These are phyloP conservation scores for Tipula unca DNA, from an alignment of 2,888 invertebrate species.

Conservation along the genomic window DNA sequence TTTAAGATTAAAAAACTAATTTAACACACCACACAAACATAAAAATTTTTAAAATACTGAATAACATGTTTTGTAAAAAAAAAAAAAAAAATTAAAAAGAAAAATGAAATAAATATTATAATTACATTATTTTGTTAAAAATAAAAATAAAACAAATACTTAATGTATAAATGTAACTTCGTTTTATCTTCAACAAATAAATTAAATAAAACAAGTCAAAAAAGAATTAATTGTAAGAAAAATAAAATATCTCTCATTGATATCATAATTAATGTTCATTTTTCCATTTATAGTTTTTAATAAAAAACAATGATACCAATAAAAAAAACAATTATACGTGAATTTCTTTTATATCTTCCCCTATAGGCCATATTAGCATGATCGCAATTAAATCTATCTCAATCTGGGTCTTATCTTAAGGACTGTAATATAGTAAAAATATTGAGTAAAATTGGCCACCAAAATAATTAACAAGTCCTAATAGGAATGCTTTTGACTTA, in stretches of 20 bases:
- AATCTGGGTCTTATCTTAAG: no score
- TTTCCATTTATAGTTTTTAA: not conserved
- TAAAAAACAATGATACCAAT: not conserved
- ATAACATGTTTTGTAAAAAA: not conserved
- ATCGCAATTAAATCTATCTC: no score
- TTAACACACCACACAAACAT: not conserved
- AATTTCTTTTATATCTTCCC: no score
- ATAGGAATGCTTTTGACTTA: no score
- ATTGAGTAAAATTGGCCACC: no score
- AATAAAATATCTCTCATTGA: not conserved
- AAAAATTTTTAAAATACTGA: not conserved
- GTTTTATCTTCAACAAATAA: slow-evolving; percentile 8
- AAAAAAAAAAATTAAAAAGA: not conserved
- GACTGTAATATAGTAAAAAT: no score
- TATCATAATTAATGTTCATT: slow-evolving; percentile 1
- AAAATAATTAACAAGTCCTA: no score
- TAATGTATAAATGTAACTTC: not conserved
- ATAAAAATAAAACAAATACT: not conserved
- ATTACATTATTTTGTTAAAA: slow-evolving; percentile 4
- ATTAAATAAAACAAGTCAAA: not conserved
- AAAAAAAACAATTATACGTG: not conserved
- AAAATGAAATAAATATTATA: not conserved
- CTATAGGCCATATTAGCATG: no score
- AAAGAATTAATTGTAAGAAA: not conserved
- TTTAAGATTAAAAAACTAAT: slow-evolving; percentile 8